Evolutionary conservation across 2,113 vertebrate species (phyloP).

Genomic region (Forbesichthys agassizii): DNA sequence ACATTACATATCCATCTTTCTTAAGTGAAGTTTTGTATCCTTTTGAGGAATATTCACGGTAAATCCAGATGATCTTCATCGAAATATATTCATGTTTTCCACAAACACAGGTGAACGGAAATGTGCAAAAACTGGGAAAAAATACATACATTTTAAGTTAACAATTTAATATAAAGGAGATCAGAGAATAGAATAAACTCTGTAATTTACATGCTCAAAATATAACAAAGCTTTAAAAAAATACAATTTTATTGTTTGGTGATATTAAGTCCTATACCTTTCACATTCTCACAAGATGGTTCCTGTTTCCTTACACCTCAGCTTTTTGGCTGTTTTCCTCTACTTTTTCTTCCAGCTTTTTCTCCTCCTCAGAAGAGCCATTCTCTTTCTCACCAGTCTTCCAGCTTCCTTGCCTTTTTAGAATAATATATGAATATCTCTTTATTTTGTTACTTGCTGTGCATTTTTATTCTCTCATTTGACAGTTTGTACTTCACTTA

Average conservation of each 20-base stretch:
- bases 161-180: background rate
- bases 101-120: constrained; percentile 57
- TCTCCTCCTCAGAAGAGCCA: constrained; percentile 76
- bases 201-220: too few relatives aligned
- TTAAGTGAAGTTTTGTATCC: too few relatives aligned
- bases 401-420: constrained; percentile 76
- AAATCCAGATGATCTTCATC: constrained; percentile 44
- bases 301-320: constrained; percentile 82
- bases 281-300: constrained; percentile 54
- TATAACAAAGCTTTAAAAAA: too few relatives aligned
- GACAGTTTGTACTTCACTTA: too few relatives aligned
- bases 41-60: background rate
- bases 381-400: constrained; percentile 89
- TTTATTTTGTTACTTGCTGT: background rate
- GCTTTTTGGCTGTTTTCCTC: constrained; percentile 96
- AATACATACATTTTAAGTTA: constrained; percentile 7
- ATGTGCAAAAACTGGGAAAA: constrained; percentile 68
- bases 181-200: too few relatives aligned
- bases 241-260: background rate
- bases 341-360: constrained; percentile 92
- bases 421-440: background rate
- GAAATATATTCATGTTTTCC: constrained; percentile 46
- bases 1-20: background rate
- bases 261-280: constrained; percentile 36
- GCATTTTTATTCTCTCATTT: too few relatives aligned